These are phyloP conservation scores for Athene cunicularia DNA, from an alignment of 2,113 vertebrate genomes.

Conservation along the genomic window DNA sequence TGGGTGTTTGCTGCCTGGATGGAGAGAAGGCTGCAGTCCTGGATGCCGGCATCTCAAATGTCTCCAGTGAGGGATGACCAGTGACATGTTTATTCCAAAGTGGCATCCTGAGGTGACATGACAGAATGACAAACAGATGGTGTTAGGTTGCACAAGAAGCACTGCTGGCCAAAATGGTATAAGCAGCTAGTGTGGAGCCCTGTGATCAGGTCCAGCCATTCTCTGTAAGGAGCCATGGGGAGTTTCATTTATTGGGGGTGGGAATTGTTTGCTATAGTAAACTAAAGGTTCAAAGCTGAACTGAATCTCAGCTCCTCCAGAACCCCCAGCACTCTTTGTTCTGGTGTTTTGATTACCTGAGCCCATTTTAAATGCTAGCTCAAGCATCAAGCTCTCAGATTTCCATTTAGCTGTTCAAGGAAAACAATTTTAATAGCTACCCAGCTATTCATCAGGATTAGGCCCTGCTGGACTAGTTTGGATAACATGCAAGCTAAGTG, in stretches of 20 bases:
- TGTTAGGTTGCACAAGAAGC: neutral
- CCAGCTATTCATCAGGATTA: constrained; percentile 32
- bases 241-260: neutral
- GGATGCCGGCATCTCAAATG: neutral
- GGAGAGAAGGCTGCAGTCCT: neutral
- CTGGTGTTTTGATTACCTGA: constrained; percentile 31
- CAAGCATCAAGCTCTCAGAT: neutral
- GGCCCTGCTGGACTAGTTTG: constrained; percentile 9
- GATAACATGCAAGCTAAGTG: neutral
- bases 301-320: neutral
- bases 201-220: neutral
- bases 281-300: neutral
- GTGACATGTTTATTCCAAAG: neutral
- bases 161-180: neutral
- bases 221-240: neutral
- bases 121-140: constrained; percentile 3
- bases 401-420: constrained; percentile 33
- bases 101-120: neutral
- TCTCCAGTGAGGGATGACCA: neutral
- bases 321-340: neutral
- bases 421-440: constrained; percentile 44
- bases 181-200: neutral
- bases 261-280: neutral
- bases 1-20: neutral
- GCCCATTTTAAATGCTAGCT: constrained; percentile 27